Percentiles rank a stretch among this genome's conserved stretches.
These are phyloP conservation scores for Pantelozetes paolii DNA, from an alignment of 2,888 invertebrate species.

Conservation along the genomic window DNA sequence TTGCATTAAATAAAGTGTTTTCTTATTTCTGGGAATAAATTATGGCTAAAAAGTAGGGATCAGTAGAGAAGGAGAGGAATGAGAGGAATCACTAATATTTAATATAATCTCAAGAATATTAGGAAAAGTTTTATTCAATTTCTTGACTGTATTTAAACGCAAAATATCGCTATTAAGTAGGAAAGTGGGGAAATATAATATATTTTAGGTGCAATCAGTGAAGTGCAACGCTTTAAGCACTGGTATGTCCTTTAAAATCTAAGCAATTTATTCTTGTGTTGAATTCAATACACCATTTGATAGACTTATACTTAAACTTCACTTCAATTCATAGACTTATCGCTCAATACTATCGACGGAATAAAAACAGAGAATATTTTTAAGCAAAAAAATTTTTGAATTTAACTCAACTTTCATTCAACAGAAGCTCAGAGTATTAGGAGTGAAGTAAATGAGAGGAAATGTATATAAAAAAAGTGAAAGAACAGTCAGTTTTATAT, in stretches of 20 bases:
- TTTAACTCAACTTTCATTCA: too few species aligned
- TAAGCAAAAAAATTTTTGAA: too few species aligned
- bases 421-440: too few species aligned
- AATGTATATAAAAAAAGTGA: background rate
- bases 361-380: too few species aligned
- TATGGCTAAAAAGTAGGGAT: background rate
- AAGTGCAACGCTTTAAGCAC: background rate
- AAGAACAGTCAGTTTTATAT: background rate
- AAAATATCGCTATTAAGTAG: background rate
- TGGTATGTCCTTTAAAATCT: background rate
- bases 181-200: background rate
- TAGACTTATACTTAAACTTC: background rate
- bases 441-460: background rate
- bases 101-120: background rate
- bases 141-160: too few species aligned
- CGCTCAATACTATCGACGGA: too few species aligned
- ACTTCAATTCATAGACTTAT: too few species aligned
- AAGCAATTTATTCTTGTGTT: background rate
- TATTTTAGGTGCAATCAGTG: background rate
- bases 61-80: background rate
- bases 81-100: background rate
- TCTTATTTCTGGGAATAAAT: background rate
- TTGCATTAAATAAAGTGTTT: background rate
- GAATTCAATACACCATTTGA: background rate
- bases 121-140: too few species aligned